phyloP scores from a whole-genome alignment of 1,140 invertebrate genomes.

The Paracyclopina nana region DNA sequence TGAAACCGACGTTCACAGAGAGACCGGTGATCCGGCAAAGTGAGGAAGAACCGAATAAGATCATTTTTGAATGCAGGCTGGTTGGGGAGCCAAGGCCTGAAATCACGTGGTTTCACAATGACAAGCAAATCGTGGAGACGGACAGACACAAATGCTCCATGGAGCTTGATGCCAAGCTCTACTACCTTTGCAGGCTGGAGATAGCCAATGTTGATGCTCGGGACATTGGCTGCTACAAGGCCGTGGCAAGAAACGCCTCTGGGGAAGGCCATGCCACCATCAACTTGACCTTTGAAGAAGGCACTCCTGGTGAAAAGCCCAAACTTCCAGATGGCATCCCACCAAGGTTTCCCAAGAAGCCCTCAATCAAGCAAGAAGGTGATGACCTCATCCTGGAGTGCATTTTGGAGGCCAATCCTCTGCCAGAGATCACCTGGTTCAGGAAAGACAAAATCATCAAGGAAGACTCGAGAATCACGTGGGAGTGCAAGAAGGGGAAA shows the following conservation, averaged over 20 bases:
- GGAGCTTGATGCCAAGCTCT: slow-evolving; percentile 63
- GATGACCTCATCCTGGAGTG: slow-evolving; percentile 88
- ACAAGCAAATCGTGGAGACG: slow-evolving; percentile 48
- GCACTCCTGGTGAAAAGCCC: slow-evolving; percentile 22
- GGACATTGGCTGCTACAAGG: slow-evolving; percentile 83
- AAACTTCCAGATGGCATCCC: slow-evolving; percentile 15
- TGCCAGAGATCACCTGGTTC: slow-evolving; percentile 88
- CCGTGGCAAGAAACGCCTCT: slow-evolving; percentile 69
- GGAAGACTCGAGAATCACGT: slow-evolving; percentile 59
- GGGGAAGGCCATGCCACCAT: slow-evolving; percentile 82
- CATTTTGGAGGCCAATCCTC: slow-evolving; percentile 74
- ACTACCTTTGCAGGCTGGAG: slow-evolving; percentile 64
- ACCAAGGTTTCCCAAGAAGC: slow-evolving; percentile 69
- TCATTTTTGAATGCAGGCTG: slow-evolving; percentile 84
- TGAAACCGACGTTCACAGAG: slow-evolving; percentile 87
- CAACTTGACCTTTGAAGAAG: slow-evolving; percentile 82
- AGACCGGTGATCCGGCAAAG: slow-evolving; percentile 83
- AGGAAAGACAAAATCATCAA: slow-evolving; percentile 34
- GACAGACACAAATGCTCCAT: slow-evolving; percentile 52
- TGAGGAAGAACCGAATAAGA: slow-evolving; percentile 71
- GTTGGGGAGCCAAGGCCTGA: slow-evolving; percentile 80
- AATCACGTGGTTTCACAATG: slow-evolving; percentile 45
- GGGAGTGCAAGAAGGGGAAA: slow-evolving; percentile 56
- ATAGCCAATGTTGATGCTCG: slow-evolving; percentile 56
- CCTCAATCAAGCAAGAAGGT: slow-evolving; percentile 82